Conservation (phyloP, 2,113 vertebrate species). For the Pterophyllum scalare region DNA sequence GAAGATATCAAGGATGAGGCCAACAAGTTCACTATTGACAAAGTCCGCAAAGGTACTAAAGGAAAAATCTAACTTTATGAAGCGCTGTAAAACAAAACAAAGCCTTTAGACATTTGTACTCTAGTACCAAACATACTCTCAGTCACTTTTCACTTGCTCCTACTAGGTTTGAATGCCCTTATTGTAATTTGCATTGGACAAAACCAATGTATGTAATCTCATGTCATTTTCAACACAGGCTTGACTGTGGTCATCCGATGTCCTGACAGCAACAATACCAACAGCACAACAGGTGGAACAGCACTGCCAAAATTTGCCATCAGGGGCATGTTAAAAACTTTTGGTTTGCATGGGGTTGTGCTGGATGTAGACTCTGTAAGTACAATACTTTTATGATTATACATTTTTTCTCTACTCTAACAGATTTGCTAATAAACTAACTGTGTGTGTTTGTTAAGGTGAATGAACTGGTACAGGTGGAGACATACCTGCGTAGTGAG, state of each 20-base stretch:
- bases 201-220: neutral
- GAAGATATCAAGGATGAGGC: constrained; percentile 99
- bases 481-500: constrained; percentile 95
- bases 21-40: constrained; percentile 98
- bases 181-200: neutral
- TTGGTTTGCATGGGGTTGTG: constrained; percentile 94
- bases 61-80: neutral
- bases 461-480: constrained; percentile 96
- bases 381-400: neutral
- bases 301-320: constrained; percentile 97
- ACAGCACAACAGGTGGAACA: constrained; percentile 89
- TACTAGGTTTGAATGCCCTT: neutral
- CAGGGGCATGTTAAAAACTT: constrained; percentile 97
- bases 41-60: constrained; percentile 96
- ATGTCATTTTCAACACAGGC: constrained; percentile 75
- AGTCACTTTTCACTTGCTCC: neutral
- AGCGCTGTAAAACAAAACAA: neutral
- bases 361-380: constrained; percentile 96
- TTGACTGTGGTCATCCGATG: constrained; percentile 94
- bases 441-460: constrained; percentile 77
- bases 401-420: neutral
- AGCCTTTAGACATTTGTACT: neutral
- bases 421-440: neutral
- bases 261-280: constrained; percentile 94
- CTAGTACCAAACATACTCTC: neutral